Evolutionary conservation across 1,140 invertebrate genomes (phyloP).

Genomic region (Phortica variegata): DNA sequence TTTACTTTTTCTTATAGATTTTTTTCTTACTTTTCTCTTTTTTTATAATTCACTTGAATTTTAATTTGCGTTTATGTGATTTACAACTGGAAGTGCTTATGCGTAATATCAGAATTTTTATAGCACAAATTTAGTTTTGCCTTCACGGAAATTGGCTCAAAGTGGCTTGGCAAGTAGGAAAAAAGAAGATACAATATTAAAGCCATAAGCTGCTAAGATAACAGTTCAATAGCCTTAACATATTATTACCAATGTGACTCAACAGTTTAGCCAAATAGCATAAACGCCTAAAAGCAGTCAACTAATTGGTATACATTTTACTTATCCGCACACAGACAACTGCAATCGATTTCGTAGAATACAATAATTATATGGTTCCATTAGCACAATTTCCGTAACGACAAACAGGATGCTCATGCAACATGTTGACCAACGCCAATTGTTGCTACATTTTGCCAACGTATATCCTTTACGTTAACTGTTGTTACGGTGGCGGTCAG

Average conservation of each 20-base stretch:
- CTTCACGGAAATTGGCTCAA: too few relatives aligned
- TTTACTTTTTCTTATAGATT: too few relatives aligned
- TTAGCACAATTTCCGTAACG: conserved; percentile 40
- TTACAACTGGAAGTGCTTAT: conserved; percentile 20
- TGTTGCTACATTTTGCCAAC: conserved; percentile 3
- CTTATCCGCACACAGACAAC: conserved; percentile 5
- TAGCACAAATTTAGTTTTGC: too few relatives aligned
- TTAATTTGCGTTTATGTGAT: conserved; percentile 40
- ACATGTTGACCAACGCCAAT: conserved; percentile 28
- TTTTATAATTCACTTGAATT: conserved; percentile 5
- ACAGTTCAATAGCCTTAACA: too few relatives aligned
- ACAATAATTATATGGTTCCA: conserved; percentile 47
- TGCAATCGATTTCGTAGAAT: conserved; percentile 42
- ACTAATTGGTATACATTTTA: conserved; percentile 20
- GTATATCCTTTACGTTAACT: not conserved
- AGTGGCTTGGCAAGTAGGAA: too few relatives aligned
- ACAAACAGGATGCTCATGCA: conserved; percentile 28
- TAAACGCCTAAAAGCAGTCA: too few relatives aligned
- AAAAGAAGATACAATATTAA: too few relatives aligned
- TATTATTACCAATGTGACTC: too few relatives aligned
- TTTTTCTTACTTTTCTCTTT: not conserved
- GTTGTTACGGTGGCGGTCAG: too few relatives aligned
- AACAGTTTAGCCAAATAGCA: too few relatives aligned
- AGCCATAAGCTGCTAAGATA: too few relatives aligned
- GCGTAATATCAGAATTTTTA: too few relatives aligned